Evolutionary conservation across 2,797 vertebrate genomes (phyloP), one percentile per base, ranked within the genome.

Genomic region (Paramormyrops hopkinsi): DNA sequence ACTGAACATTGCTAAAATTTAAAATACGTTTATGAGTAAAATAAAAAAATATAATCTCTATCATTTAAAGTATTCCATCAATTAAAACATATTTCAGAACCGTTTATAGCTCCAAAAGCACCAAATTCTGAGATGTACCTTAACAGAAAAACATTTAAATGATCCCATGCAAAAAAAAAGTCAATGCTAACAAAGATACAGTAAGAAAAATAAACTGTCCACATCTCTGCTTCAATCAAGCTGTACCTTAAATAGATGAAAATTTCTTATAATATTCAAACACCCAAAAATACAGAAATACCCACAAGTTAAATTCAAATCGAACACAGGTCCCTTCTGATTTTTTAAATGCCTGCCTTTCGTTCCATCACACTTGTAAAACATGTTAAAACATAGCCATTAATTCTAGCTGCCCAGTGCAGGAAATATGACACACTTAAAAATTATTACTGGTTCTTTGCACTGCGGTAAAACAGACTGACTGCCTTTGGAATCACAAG

Each of bases 21-120:
- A 1, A 87, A 50, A 69, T 76, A 79, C 62, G 87, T 89, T 89
- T 62, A 51, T 19, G 6, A 86, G 19, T 59, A 48, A 89, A 33
- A 83, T 89, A 82, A 44, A 83, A 84, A 85, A 86, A 44, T 83
- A 44, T 19, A 89, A 82, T 51, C 88, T 89, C 37, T 53, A 44
- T 79, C 2, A 82, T 82, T 82, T 82, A 82, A 89, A 89, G 76
- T 84, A 89, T 89, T 89, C 50, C 54, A 86, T 56, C 17, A 33
- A 69, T 73, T 69, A 50, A 65, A 50, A 86, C 37, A 33, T 3
- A 89, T 86, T 89, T 65, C 82, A 50, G 12, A 89, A 65, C 2
- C 17, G 37, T 86, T 65, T 12, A 51, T 73, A 46, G 76, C 82
- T 69, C 54, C 41, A n/a, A 56, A 83, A 86, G 56, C 37, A 54